phyloP scores from a whole-genome alignment of 2,113 vertebrate species.

The human region GRCh38 chr9:18373501-18374000 shows the following conservation, averaged over 20 bases:
- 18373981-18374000: neutral
- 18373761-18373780: neutral
- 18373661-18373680: neutral
- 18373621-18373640: neutral
- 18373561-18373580: neutral
- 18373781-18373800: neutral
- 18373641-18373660: neutral
- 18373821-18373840: neutral
- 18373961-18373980: neutral
- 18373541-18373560: neutral
- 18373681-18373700: neutral
- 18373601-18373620: neutral
- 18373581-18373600: neutral
- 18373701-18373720: neutral
- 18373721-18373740: neutral
- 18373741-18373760: neutral
- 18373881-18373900: neutral
- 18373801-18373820: neutral
- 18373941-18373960: neutral
- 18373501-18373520: neutral
- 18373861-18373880: neutral
- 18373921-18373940: neutral
- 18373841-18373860: neutral
- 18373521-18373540: neutral
- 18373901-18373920: neutral